Percentiles rank a stretch among this genome's conserved stretches.
Conservation (phyloP, 2,888 invertebrate species). For the Mermis nigrescens region DNA sequence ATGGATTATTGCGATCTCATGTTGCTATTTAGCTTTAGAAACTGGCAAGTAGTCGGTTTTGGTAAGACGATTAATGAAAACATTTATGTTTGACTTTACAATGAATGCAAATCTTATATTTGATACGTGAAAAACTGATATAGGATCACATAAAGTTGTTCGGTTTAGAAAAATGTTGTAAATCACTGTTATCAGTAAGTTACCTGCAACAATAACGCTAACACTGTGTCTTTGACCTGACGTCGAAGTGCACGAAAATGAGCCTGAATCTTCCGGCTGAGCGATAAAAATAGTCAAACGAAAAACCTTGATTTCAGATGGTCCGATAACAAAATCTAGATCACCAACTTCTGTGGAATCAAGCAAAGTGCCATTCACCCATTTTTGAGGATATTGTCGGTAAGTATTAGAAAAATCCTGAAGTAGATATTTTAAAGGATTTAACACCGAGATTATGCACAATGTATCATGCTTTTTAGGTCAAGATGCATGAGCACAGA, state of each 20-base stretch:
- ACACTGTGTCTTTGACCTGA: constrained; percentile 44
- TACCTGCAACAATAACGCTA: constrained; percentile 20
- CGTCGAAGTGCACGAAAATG: constrained; percentile 64
- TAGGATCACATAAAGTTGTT: too few relatives aligned
- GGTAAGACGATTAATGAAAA: too few relatives aligned
- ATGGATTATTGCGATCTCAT: too few relatives aligned
- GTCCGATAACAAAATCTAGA: background rate
- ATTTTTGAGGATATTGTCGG: constrained; percentile 25
- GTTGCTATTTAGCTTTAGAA: too few relatives aligned
- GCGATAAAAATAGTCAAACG: constrained; percentile 60
- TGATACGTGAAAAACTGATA: background rate
- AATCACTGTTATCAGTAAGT: background rate
- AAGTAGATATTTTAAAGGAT: too few relatives aligned
- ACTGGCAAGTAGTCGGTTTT: too few relatives aligned
- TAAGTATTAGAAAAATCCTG: constrained; percentile 27
- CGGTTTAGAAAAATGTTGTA: too few relatives aligned
- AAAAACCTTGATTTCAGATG: constrained; percentile 44
- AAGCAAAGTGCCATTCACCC: constrained; percentile 18
- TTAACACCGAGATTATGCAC: too few relatives aligned
- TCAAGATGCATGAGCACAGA: too few relatives aligned
- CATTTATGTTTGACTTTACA: too few relatives aligned
- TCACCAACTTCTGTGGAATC: background rate
- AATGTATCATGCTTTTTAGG: too few relatives aligned
- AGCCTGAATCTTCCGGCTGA: constrained; percentile 59
- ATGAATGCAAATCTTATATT: too few relatives aligned